Conservation (phyloP, 2,888 invertebrate genomes). For the Micropterix aruncella region DNA sequence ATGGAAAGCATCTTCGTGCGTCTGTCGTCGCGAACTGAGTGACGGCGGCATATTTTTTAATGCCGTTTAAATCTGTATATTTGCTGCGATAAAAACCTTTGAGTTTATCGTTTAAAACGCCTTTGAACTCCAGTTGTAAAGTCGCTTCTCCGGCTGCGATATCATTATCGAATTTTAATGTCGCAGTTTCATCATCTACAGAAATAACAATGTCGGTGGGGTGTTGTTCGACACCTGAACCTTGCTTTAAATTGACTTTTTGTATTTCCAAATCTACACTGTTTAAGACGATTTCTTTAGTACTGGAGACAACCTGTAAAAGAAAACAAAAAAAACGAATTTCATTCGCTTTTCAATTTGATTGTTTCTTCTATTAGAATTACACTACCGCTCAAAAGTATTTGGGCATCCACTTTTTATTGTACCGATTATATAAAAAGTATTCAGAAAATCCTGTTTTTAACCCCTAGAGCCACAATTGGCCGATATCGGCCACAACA, state of each 20-base stretch:
- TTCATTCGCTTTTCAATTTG: too few species aligned
- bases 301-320: constrained; percentile 55
- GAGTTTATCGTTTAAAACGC: constrained; percentile 84
- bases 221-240: constrained; percentile 23
- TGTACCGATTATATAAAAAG: too few species aligned
- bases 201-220: constrained; percentile 27
- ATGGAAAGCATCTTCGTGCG: constrained; percentile 89
- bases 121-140: constrained; percentile 62
- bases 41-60: constrained; percentile 71
- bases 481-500: too few species aligned
- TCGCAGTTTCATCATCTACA: constrained; percentile 53
- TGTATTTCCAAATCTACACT: constrained; percentile 60
- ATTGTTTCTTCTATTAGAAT: too few species aligned
- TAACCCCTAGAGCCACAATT: too few species aligned
- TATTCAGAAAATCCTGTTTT: too few species aligned
- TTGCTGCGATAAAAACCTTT: constrained; percentile 91
- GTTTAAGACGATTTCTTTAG: constrained; percentile 61
- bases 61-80: constrained; percentile 58
- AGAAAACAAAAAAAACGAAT: too few species aligned
- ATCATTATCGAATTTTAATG: constrained; percentile 45
- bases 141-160: constrained; percentile 41
- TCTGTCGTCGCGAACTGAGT: constrained; percentile 88
- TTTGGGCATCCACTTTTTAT: too few species aligned
- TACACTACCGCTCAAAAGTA: too few species aligned
- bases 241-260: constrained; percentile 40